Conservation (phyloP, 2,888 invertebrate species). For the Laothoe populi region DNA sequence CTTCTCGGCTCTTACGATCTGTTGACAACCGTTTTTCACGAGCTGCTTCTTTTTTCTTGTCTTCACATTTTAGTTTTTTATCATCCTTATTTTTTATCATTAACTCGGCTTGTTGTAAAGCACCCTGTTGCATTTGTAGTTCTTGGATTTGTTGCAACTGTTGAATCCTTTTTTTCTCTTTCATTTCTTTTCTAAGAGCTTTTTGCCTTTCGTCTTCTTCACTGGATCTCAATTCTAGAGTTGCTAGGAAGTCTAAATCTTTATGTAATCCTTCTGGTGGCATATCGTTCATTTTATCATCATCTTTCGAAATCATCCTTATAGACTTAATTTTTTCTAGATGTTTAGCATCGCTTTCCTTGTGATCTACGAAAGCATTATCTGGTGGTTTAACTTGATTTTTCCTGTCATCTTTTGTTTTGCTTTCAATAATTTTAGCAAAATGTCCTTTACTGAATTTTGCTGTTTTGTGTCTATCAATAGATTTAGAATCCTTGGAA, state of each 20-base stretch:
- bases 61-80: slow-evolving; percentile 69
- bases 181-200: slow-evolving; percentile 82
- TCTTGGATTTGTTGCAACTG: slow-evolving; percentile 79
- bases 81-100: slow-evolving; percentile 73
- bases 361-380: slow-evolving; percentile 67
- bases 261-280: slow-evolving; percentile 68
- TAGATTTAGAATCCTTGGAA: slow-evolving; percentile 86
- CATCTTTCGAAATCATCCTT: slow-evolving; percentile 60
- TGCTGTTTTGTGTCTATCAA: slow-evolving; percentile 74
- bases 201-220: slow-evolving; percentile 86
- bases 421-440: slow-evolving; percentile 85
- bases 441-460: slow-evolving; percentile 86
- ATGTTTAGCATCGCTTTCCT: slow-evolving; percentile 54
- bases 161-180: slow-evolving; percentile 83
- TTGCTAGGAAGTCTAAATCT: slow-evolving; percentile 85
- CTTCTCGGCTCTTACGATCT: slow-evolving; percentile 81
- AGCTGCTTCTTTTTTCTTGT: slow-evolving; percentile 75
- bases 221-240: slow-evolving; percentile 83
- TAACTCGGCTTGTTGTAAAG: slow-evolving; percentile 70
- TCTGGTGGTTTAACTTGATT: slow-evolving; percentile 80
- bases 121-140: slow-evolving; percentile 79
- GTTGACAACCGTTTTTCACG: slow-evolving; percentile 80
- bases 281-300: slow-evolving; percentile 54
- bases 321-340: slow-evolving; percentile 57
- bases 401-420: slow-evolving; percentile 85